Conservation (phyloP, 2,888 invertebrate genomes). For the Hydrotaea cyrtoneurina region DNA sequence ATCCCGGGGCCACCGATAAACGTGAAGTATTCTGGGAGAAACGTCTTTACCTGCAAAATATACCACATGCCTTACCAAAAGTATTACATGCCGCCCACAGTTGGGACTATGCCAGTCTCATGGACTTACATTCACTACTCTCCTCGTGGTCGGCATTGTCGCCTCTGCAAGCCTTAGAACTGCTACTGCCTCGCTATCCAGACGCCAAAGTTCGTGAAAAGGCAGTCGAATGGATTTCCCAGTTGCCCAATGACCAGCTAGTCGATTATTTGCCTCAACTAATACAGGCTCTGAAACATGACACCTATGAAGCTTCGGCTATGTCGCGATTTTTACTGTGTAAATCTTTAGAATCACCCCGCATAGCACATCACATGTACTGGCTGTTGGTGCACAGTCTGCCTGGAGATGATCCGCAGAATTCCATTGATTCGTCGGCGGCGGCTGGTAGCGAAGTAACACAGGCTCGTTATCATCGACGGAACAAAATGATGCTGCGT, state of each 20-base stretch:
- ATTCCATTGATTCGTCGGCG: slow-evolving; percentile 81
- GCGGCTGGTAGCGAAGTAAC: slow-evolving; percentile 81
- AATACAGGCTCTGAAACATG: slow-evolving; percentile 93
- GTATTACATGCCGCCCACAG: slow-evolving; percentile 92
- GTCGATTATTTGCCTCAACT: slow-evolving; percentile 96
- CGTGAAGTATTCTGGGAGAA: slow-evolving; percentile 94
- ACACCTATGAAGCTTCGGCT: slow-evolving; percentile 94
- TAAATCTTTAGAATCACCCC: slow-evolving; percentile 91
- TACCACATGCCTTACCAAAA: slow-evolving; percentile 92
- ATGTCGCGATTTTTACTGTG: slow-evolving; percentile 91
- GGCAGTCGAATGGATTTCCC: slow-evolving; percentile 91
- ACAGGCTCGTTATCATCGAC: slow-evolving; percentile 87
- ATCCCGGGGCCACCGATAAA: slow-evolving; percentile 79
- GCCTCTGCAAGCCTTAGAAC: slow-evolving; percentile 94
- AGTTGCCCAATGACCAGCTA: slow-evolving; percentile 92
- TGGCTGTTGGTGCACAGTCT: slow-evolving; percentile 94
- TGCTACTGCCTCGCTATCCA: slow-evolving; percentile 96
- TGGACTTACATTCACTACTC: slow-evolving; percentile 93
- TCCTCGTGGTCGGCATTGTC: slow-evolving; percentile 92
- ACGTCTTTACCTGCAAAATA: slow-evolving; percentile 91
- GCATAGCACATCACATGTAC: slow-evolving; percentile 96
- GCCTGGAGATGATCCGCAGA: slow-evolving; percentile 91
- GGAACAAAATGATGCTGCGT: slow-evolving; percentile 92
- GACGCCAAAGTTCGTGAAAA: slow-evolving; percentile 92
- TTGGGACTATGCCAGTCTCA: slow-evolving; percentile 94